Evolutionary conservation across 1,140 invertebrate genomes (phyloP), one percentile per base, ranked within the genome.

Genomic region (Magallana angulata): DNA sequence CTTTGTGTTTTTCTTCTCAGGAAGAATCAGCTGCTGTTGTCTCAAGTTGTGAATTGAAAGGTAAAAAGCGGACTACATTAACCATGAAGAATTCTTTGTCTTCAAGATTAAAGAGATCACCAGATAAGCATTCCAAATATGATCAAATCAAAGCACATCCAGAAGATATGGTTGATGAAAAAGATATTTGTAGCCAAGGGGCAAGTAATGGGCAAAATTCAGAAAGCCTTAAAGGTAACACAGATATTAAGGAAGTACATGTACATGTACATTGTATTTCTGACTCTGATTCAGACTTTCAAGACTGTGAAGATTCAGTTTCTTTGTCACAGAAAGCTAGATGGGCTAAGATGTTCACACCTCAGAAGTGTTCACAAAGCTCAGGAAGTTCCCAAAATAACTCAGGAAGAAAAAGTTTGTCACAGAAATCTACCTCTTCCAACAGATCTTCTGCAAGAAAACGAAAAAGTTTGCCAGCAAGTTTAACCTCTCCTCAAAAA

Each of bases 371-470:
- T 36, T 76, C 68, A 36, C 68, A 30, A 30, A 76, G 36, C 24
- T 76, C 68, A 36, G 68, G 18, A 11, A 76, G 68, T 24, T 76
- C 68, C 5, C 68, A 76, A 11, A 76, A 76, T 30, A 18, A 9
- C 68, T 76, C 30, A 76, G 68, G 68, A 24, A 76, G 68, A 9
- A 76, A 76, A 76, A 76, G 68, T 30, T 76, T 30, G 11, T 76
- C 68, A 76, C 68, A 76, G 68, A 76, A 24, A 9, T 76, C 24
- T 76, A 76, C 68, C 68, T 76, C 24, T 7, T 76, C 68, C 4
- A 76, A 76, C 30, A 76, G 7, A 5, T 30, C 68, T 12, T 76
- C 68, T 11, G 68, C 8, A 18, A 76, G 11, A 30, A 76, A 76
- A 24, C 24, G 24, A 12, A 1, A 8, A 76, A 76, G 68, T 76